Conservation (phyloP, 1,140 invertebrate genomes). For the Drosophila parabipectinata region DNA sequence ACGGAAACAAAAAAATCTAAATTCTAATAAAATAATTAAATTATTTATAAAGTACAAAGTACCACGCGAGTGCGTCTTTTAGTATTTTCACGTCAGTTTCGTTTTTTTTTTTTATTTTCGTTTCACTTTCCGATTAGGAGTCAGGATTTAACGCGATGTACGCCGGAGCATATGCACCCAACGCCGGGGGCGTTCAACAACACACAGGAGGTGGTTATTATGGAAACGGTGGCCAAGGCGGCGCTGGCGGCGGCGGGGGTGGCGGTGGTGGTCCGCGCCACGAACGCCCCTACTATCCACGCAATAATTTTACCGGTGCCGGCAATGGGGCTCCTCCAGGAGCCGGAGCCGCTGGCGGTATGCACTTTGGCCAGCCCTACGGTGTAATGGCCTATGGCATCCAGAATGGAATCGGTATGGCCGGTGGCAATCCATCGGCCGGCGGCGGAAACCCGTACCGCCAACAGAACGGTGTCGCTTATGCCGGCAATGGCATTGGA, state of each 20-base stretch:
- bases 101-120: background rate
- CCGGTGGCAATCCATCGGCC: slow-evolving; percentile 22
- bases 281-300: slow-evolving; percentile 59
- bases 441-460: slow-evolving; percentile 55
- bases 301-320: slow-evolving; percentile 49
- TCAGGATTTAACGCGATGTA: slow-evolving; percentile 52
- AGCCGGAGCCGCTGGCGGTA: slow-evolving; percentile 58
- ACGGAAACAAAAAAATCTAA: background rate
- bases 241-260: slow-evolving; percentile 48
- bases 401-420: slow-evolving; percentile 65
- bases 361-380: slow-evolving; percentile 68
- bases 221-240: slow-evolving; percentile 57
- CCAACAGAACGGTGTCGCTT: slow-evolving; percentile 67
- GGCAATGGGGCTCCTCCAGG: slow-evolving; percentile 38
- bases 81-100: background rate
- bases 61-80: background rate
- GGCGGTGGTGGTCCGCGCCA: slow-evolving; percentile 50
- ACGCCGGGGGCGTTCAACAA: slow-evolving; percentile 71
- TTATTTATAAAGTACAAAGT: slow-evolving; percentile 2
- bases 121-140: background rate
- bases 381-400: slow-evolving; percentile 72
- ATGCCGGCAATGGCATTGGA: slow-evolving; percentile 43
- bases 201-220: slow-evolving; percentile 73
- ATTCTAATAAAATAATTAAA: background rate
- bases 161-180: slow-evolving; percentile 73